phyloP scores from a whole-genome alignment of 2,113 vertebrate species.

The Spheniscus mendiculus region DNA sequence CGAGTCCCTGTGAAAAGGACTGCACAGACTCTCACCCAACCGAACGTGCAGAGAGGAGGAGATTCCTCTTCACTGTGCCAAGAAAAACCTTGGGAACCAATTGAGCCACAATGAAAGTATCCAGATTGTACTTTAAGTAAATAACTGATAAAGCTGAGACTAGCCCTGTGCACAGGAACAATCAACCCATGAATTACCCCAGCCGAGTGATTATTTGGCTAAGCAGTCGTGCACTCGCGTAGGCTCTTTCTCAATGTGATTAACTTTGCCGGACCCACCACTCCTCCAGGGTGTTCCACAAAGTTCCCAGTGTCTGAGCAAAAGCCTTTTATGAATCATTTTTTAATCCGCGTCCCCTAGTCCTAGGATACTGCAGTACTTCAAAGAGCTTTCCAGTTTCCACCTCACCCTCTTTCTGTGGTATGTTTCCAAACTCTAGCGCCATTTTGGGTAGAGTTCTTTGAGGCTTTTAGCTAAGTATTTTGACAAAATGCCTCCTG shows the following conservation, averaged over 20 bases:
- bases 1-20: not conserved
- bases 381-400: conserved; percentile 45
- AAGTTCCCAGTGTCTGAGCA: not conserved
- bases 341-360: conserved; percentile 44
- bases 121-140: not conserved
- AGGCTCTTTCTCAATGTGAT: not conserved
- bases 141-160: not conserved
- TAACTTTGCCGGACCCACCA: not conserved
- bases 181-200: not conserved
- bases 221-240: fast-evolving
- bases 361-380: not conserved
- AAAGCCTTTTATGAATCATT: conserved; percentile 42
- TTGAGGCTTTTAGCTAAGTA: not conserved
- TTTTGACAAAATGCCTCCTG: not conserved
- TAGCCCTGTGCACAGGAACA: not conserved
- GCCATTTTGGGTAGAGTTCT: not conserved
- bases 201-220: not conserved
- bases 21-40: not conserved
- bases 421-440: not conserved
- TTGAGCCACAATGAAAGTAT: not conserved
- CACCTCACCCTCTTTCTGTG: conserved; percentile 45
- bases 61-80: not conserved
- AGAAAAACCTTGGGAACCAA: conserved; percentile 9
- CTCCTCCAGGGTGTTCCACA: not conserved
- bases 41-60: fast-evolving